Percentiles rank a stretch among this genome's conserved stretches.
phyloP scores from a whole-genome alignment of 2,888 invertebrate genomes.

The Eupelmus urozonus region DNA sequence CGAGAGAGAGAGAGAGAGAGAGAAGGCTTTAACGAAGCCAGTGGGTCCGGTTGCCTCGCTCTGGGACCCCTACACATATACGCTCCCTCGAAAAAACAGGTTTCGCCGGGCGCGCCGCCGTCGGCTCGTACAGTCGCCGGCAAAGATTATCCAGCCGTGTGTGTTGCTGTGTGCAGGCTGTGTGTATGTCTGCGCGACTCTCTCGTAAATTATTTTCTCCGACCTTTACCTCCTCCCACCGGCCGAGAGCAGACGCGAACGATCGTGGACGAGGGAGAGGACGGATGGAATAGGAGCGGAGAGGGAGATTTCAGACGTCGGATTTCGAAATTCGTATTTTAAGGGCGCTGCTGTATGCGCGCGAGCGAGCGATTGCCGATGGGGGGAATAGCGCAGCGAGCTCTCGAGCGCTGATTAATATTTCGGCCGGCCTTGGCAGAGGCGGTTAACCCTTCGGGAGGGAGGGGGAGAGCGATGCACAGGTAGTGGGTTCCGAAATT shows the following conservation, averaged over 20 bases:
- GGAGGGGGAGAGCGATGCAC: too few species aligned
- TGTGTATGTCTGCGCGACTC: conserved; percentile 46
- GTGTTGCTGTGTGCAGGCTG: too few species aligned
- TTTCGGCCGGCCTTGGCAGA: conserved; percentile 10
- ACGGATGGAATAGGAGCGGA: background rate
- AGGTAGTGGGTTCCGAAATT: background rate
- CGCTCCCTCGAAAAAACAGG: conserved; percentile 60
- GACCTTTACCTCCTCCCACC: conserved; percentile 51
- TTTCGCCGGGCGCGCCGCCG: conserved; percentile 52
- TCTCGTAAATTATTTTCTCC: conserved; percentile 60
- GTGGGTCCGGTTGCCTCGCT: conserved; percentile 54
- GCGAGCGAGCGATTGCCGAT: too few species aligned
- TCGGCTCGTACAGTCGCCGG: conserved; percentile 26
- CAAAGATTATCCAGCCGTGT: conserved; percentile 42
- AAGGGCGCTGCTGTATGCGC: too few species aligned
- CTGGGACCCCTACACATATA: conserved; percentile 16
- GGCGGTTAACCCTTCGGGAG: conserved; percentile 1
- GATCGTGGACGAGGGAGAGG: background rate
- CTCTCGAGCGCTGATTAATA: conserved; percentile 39
- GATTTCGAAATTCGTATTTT: conserved; percentile 44
- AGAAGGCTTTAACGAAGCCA: conserved; percentile 46
- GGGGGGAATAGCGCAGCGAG: too few species aligned
- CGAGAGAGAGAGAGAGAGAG: too few species aligned
- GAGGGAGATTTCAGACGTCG: conserved; percentile 31
- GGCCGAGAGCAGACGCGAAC: background rate